Conservation (phyloP, 1,140 invertebrate species). For the Cephus cinctus region DNA sequence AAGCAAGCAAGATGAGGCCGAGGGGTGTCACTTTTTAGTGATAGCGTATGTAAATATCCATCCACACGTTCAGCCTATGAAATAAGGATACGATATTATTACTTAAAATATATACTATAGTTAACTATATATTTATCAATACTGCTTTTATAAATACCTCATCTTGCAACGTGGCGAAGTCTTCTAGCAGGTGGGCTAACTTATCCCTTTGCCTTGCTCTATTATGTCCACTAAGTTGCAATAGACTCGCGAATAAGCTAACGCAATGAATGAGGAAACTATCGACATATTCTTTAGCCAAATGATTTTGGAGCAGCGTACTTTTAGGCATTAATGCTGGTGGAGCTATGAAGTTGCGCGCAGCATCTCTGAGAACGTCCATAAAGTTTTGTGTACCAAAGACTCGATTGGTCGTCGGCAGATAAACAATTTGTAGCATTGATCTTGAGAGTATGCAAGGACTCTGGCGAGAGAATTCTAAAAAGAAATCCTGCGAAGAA, state of each 20-base stretch:
- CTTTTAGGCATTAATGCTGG: constrained; percentile 76
- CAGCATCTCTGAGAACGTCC: constrained; percentile 83
- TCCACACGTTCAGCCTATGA: constrained; percentile 88
- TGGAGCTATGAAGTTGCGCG: constrained; percentile 84
- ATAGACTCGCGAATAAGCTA: constrained; percentile 80
- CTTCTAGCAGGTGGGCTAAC: constrained; percentile 83
- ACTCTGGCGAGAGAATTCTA: constrained; percentile 81
- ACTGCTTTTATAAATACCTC: constrained; percentile 59
- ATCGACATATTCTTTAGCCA: constrained; percentile 84
- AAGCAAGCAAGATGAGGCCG: constrained; percentile 83
- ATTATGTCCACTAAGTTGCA: constrained; percentile 95
- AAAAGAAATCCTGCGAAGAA: constrained; percentile 80
- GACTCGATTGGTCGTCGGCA: constrained; percentile 57
- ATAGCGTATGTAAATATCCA: constrained; percentile 73
- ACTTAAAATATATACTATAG: constrained; percentile 11
- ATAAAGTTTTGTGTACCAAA: constrained; percentile 63
- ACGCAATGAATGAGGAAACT: constrained; percentile 85
- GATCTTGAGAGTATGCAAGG: constrained; percentile 95
- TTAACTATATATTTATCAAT: not conserved
- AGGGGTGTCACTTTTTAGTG: constrained; percentile 67
- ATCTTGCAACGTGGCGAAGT: constrained; percentile 90
- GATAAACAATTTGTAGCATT: constrained; percentile 81
- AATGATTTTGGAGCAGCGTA: constrained; percentile 62
- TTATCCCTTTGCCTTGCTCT: constrained; percentile 92
- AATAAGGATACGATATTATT: constrained; percentile 18